These are phyloP conservation scores for Porites lutea DNA, from an alignment of 64 coral and sea anemone genomes.

Conservation along the genomic window DNA sequence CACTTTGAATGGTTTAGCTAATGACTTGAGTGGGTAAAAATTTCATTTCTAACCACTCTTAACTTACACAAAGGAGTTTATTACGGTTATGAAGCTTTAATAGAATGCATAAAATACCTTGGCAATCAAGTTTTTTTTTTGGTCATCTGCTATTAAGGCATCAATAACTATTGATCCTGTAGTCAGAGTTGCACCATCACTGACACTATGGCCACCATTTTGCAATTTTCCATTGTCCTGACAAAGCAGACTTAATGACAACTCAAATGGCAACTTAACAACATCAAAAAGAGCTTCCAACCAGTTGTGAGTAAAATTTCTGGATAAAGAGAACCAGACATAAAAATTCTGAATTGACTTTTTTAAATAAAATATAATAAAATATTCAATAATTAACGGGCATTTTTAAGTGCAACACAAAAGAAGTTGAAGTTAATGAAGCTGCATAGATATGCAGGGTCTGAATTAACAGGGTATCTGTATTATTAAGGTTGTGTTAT, in stretches of 20 bases:
- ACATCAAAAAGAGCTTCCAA: slow-evolving; percentile 18
- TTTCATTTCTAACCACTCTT: too few species aligned
- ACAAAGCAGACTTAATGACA: background rate
- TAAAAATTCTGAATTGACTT: background rate
- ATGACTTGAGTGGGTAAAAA: too few species aligned
- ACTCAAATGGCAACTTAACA: background rate
- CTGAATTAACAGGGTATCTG: too few species aligned
- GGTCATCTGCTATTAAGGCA: background rate
- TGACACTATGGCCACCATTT: background rate
- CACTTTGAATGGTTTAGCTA: too few species aligned
- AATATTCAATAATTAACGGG: too few species aligned
- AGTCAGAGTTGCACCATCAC: background rate
- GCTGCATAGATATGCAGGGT: too few species aligned
- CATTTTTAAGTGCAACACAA: too few species aligned
- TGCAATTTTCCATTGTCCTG: background rate
- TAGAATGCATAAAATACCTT: background rate
- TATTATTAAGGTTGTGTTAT: too few species aligned
- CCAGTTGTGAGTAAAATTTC: slow-evolving; percentile 34
- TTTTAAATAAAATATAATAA: too few species aligned
- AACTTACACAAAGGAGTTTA: too few species aligned
- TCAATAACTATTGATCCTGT: background rate
- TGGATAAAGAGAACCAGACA: background rate
- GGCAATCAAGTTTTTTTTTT: background rate
- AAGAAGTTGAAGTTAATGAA: too few species aligned
- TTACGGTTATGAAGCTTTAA: too few species aligned